Evolutionary conservation across 2,113 vertebrate genomes (phyloP).

Genomic region (Fregata magnificens): DNA sequence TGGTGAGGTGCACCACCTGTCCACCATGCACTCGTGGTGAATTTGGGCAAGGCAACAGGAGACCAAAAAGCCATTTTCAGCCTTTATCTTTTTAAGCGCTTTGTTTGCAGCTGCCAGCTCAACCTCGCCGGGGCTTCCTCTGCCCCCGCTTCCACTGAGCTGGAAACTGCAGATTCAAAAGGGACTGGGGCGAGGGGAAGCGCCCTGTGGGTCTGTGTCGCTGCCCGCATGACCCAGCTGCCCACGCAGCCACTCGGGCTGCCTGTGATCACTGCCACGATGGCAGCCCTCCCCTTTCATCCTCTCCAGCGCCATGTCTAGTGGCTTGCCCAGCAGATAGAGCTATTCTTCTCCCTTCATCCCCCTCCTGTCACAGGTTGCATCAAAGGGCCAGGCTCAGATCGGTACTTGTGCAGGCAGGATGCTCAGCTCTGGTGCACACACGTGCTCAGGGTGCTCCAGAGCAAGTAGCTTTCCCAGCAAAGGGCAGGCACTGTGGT

Average conservation of each 20-base stretch:
- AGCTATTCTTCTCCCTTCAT: background rate
- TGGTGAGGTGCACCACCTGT: too few species aligned
- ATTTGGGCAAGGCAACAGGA: fast-evolving
- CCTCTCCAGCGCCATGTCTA: background rate
- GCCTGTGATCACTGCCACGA: background rate
- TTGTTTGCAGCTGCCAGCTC: background rate
- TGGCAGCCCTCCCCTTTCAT: background rate
- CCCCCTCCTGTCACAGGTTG: background rate
- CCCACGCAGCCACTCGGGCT: background rate
- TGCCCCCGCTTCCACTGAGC: background rate
- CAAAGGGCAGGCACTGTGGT: background rate
- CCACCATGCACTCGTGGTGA: fast-evolving
- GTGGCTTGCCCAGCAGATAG: background rate
- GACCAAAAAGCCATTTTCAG: background rate
- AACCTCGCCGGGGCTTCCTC: background rate
- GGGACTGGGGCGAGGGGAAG: background rate
- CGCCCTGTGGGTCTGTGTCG: fast-evolving
- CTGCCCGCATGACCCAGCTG: background rate
- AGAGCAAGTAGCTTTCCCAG: background rate
- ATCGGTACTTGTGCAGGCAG: background rate
- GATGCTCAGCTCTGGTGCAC: fast-evolving
- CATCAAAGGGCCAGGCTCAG: background rate
- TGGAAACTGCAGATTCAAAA: background rate
- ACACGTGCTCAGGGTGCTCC: fast-evolving
- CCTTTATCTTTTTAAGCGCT: background rate